Percentiles rank a stretch among this genome's conserved stretches.
Evolutionary conservation across 2,113 vertebrate species (phyloP).

Genomic region (Anseranas semipalmata): DNA sequence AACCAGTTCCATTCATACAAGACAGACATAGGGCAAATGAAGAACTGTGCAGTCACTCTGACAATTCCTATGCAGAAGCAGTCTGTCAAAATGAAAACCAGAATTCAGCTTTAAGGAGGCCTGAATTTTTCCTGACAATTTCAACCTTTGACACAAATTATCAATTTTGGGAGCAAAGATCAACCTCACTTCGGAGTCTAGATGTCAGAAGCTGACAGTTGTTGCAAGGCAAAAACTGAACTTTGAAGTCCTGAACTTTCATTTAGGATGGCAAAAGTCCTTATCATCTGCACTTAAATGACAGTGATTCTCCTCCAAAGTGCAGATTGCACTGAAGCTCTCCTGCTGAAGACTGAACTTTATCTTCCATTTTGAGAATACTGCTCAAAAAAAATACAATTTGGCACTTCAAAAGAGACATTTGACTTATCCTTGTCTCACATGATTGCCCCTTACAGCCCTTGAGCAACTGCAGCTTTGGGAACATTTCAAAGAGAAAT

Average conservation of each 20-base stretch:
- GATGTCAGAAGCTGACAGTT: not conserved
- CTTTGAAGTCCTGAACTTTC: slow-evolving; percentile 14
- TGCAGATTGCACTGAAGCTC: not conserved
- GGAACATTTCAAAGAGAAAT: slow-evolving; percentile 38
- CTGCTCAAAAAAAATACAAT: not conserved
- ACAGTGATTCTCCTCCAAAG: not conserved
- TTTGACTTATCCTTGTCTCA: slow-evolving; percentile 31
- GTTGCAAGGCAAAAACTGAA: slow-evolving; percentile 21
- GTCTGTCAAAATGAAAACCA: not conserved
- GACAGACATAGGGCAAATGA: not conserved
- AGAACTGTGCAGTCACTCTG: not conserved
- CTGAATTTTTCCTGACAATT: not conserved
- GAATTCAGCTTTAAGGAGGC: not conserved
- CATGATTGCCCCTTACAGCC: not conserved
- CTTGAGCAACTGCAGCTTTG: slow-evolving; percentile 5
- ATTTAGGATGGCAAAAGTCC: not conserved
- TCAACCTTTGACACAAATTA: not conserved
- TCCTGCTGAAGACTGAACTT: slow-evolving; percentile 10
- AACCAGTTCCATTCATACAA: not conserved
- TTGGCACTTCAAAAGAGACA: slow-evolving; percentile 31
- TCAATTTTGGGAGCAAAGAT: slow-evolving; percentile 14
- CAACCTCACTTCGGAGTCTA: not conserved
- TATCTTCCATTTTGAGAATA: not conserved
- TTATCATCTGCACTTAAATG: not conserved
- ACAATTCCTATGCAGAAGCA: not conserved